Conservation (phyloP, 2,113 vertebrate genomes). For the Percina caprodes region DNA sequence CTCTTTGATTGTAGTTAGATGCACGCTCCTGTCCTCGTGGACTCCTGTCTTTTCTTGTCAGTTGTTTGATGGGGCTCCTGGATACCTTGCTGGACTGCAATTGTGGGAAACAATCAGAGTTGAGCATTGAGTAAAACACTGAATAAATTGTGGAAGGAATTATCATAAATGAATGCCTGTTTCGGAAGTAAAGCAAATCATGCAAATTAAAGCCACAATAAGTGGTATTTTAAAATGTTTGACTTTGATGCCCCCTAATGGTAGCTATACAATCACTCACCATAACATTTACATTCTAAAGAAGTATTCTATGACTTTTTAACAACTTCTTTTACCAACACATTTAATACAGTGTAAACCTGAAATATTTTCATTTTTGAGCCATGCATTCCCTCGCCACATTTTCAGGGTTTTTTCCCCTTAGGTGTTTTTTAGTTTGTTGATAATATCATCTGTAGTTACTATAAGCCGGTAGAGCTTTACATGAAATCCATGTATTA, state of each 20-base stretch:
- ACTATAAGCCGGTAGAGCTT: background rate
- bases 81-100: slow-evolving; percentile 91
- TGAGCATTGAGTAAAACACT: background rate
- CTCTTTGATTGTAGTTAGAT: slow-evolving; percentile 17
- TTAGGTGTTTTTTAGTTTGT: no score
- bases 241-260: background rate
- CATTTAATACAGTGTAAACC: background rate
- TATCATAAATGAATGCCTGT: slow-evolving; percentile 1
- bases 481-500: background rate
- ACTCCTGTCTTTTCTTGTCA: slow-evolving; percentile 91
- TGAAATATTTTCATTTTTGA: no score
- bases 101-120: background rate
- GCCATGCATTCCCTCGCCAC: no score
- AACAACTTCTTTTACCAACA: background rate
- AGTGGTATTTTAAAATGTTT: background rate
- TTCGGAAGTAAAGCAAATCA: slow-evolving; percentile 2
- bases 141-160: background rate
- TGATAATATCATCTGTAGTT: background rate
- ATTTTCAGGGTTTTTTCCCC: no score
- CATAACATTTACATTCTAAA: background rate
- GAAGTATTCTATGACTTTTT: background rate
- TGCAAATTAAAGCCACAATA: slow-evolving; percentile 14
- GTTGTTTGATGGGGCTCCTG: slow-evolving; percentile 90
- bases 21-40: slow-evolving; percentile 74
- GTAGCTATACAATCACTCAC: background rate